Evolutionary conservation across 1,140 invertebrate species (phyloP), one percentile per base, ranked within the genome.

Genomic region (Macrostomum lignano): DNA sequence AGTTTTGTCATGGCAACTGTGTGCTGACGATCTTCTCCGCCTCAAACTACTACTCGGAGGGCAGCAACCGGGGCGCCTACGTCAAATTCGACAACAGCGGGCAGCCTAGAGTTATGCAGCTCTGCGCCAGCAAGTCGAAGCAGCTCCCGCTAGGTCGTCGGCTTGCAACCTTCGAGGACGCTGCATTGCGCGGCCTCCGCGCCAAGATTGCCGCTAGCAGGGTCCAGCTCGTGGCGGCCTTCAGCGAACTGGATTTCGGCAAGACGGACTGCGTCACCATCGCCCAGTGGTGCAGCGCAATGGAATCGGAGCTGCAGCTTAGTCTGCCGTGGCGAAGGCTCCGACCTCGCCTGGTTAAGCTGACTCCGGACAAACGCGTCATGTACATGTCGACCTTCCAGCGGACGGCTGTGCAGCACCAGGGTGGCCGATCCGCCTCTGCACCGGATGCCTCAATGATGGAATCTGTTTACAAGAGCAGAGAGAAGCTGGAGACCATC

Each of bases 21-120:
- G 71, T 78, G 26, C 66, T 86, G 38, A 86, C 78, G 22, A 72
- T 84, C 41, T 86, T 86, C 55, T 82, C 76, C 7, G 78, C 77
- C 1, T 84, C 78, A 2, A 82, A 82, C 52, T 86, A 84, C 49
- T 86, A 86, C 52, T 76, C 79, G 47, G 61, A 73, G 17, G 77
- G 77, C 2, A 79, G 74, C 15, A 86, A 86, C 49, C 73, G 76
- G 45, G 78, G 78, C 0, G 77, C 78, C 1, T 84, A 79, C 49
- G 56, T 79, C 36, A 76, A 74, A 47, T 58, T 82, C 3, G 55
- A 35, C 46, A 66, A 62, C 33, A 70, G 65, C 30, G 67, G 62
- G 36, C 74, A 31, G 36, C 66, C 71, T 1, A 71, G 74, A 42
- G 73, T 74, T 42, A 72, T 39, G 15, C 34, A 39, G 31, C 36